A percentile compares a stretch with the other conserved stretches of the same genome.
Evolutionary conservation across 2,797 vertebrate species (phyloP).

Genomic region (Acanthornis magna): DNA sequence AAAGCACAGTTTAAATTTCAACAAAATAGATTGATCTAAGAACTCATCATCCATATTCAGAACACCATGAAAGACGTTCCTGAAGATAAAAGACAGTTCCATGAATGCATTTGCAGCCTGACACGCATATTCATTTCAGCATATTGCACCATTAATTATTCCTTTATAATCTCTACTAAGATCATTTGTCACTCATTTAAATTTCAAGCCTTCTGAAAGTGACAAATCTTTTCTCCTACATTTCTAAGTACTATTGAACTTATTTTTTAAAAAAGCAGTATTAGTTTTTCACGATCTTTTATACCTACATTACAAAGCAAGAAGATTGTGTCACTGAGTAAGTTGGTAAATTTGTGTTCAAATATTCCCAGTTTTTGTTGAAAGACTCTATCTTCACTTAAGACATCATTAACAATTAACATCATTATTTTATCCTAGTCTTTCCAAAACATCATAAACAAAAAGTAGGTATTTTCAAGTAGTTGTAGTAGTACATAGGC

Average conservation of each 20-base stretch:
- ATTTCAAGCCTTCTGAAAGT: conserved; percentile 43
- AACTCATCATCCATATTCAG: neutral
- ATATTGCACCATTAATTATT: conserved; percentile 63
- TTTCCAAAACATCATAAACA: neutral
- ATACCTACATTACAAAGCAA: neutral
- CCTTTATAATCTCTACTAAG: conserved; percentile 51
- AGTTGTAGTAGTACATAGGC: neutral
- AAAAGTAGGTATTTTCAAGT: neutral
- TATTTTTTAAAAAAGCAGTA: neutral
- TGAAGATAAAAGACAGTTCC: conserved; percentile 53
- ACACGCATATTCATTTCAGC: conserved; percentile 46
- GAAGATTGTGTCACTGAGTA: neutral
- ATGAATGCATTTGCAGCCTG: conserved; percentile 48
- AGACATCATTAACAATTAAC: neutral
- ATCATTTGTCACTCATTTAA: conserved; percentile 45
- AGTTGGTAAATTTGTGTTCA: neutral
- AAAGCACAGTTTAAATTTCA: neutral
- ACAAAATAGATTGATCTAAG: neutral
- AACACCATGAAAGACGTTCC: conserved; percentile 43
- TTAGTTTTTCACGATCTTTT: neutral
- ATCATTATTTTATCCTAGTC: neutral
- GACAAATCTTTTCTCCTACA: neutral
- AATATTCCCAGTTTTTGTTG: neutral
- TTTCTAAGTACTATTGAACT: neutral
- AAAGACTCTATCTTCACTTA: neutral